Evolutionary conservation across 2,113 vertebrate genomes (phyloP).

Genomic region (Thalassoma bifasciatum): DNA sequence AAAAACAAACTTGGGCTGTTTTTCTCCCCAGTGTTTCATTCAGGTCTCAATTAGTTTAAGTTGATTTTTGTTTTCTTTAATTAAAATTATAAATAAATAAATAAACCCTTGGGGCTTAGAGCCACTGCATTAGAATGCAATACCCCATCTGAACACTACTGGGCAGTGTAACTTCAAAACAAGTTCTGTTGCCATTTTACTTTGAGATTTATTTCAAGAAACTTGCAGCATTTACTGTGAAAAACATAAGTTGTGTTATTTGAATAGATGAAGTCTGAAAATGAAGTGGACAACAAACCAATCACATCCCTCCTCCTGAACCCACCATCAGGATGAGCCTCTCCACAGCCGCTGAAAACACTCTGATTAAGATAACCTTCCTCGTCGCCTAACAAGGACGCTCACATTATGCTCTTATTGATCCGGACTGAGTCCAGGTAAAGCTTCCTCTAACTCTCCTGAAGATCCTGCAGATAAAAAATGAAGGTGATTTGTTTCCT

Average conservation of each 20-base stretch:
- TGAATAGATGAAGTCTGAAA: not conserved
- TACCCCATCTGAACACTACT: too few species aligned
- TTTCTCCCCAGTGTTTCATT: too few species aligned
- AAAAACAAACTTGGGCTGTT: too few species aligned
- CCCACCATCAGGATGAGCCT: not conserved
- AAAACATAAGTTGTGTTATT: not conserved
- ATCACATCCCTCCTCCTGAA: not conserved
- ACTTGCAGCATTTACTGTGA: too few species aligned
- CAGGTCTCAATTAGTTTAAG: too few species aligned
- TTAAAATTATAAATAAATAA: too few species aligned
- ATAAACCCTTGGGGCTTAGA: too few species aligned
- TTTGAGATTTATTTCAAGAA: not conserved
- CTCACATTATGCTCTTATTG: constrained; percentile 39
- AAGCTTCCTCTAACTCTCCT: constrained; percentile 6
- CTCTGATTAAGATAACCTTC: constrained; percentile 61
- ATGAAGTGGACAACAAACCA: not conserved
- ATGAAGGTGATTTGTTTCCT: constrained; percentile 13
- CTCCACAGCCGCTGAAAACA: not conserved
- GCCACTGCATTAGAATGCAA: too few species aligned
- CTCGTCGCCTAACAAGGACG: constrained; percentile 46
- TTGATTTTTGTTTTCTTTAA: too few species aligned
- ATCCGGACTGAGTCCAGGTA: constrained; percentile 20
- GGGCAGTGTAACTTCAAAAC: too few species aligned
- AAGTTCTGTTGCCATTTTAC: too few species aligned
- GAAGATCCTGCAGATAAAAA: constrained; percentile 45